Evolutionary conservation across 2,888 invertebrate genomes (phyloP), one percentile per base, ranked within the genome.

Genomic region (Himalopsyche tibetana): DNA sequence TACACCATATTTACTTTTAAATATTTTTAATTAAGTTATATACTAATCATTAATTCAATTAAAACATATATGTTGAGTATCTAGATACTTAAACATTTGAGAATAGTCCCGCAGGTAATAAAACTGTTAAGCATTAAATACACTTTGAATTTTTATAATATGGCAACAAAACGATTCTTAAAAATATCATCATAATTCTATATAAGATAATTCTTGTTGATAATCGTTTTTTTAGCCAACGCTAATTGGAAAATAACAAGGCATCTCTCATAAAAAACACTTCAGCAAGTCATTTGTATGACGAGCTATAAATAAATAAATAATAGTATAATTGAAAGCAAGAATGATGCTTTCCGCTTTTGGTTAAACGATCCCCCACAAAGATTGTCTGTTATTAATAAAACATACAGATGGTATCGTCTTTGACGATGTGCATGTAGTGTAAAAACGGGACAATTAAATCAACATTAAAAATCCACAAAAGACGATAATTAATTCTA

Each of bases 371-470:
- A 63, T 63, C 63, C 63, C 63, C 63, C 63, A 63, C 63, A 63
- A 19, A 63, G 63, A 63, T 63, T 63, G 63, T 19, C 28, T 19
- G 28, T 63, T 63, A 63, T 63, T 63, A 63, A 63, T 63, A 63
- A 63, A 63, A 63, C 63, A 63, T 63, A 63, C 63, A 80, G 84
- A 81, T 63, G 42, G 19, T 83, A 86, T 86, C 83, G 15, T 8
- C 28, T 80, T 80, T 69, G 56, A 19, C 40, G 40, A 38, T 82
- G 85, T 55, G n/a, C 87, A 83, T 82, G 74, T 69, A 86, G 85
- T 83, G 88, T 86, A 80, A 88, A 88, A 88, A 88, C 85, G 85
- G 69, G 42, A 56, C 88, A 88, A 88, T 88, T 88, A 88, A 88
- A 88, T 85, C 81, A n/a, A 69, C 85, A 88, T 88, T 86, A 88